Conservation (phyloP, 2,888 invertebrate genomes). For the Phortica magna region DNA sequence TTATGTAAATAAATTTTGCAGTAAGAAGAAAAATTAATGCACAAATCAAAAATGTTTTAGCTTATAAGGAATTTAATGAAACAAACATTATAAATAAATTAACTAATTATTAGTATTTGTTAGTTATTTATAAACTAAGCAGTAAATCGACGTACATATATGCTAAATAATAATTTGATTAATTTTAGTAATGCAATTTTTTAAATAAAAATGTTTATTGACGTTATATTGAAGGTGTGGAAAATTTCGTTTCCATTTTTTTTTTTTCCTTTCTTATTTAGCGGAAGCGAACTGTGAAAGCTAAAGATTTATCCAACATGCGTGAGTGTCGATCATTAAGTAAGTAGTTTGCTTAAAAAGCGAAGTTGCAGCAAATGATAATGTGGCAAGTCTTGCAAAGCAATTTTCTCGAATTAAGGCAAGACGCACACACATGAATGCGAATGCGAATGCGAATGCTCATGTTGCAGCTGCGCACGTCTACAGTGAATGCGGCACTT, state of each 20-base stretch:
- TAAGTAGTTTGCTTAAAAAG: too few species aligned
- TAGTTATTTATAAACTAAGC: conserved; percentile 64
- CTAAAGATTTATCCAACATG: not conserved
- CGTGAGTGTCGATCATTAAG: too few species aligned
- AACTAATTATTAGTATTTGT: conserved; percentile 67
- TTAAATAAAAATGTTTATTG: conserved; percentile 62
- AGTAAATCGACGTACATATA: conserved; percentile 7
- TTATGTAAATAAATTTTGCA: conserved; percentile 11
- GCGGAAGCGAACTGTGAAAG: not conserved
- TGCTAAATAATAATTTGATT: conserved; percentile 28
- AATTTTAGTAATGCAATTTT: conserved; percentile 66
- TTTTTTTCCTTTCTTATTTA: not conserved
- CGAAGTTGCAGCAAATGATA: too few species aligned
- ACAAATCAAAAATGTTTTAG: conserved; percentile 45
- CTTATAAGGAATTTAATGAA: conserved; percentile 54
- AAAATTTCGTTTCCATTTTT: not conserved
- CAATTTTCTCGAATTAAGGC: conserved; percentile 70
- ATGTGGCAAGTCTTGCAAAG: conserved; percentile 43
- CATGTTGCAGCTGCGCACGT: conserved; percentile 73
- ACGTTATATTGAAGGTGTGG: conserved; percentile 32
- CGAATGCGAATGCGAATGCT: conserved; percentile 58
- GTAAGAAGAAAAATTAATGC: not conserved
- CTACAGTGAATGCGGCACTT: conserved; percentile 69
- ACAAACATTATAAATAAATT: conserved; percentile 34
- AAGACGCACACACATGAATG: conserved; percentile 40